Evolutionary conservation across 2,113 vertebrate species (phyloP).

Genomic region (Cyrtonyx montezumae): DNA sequence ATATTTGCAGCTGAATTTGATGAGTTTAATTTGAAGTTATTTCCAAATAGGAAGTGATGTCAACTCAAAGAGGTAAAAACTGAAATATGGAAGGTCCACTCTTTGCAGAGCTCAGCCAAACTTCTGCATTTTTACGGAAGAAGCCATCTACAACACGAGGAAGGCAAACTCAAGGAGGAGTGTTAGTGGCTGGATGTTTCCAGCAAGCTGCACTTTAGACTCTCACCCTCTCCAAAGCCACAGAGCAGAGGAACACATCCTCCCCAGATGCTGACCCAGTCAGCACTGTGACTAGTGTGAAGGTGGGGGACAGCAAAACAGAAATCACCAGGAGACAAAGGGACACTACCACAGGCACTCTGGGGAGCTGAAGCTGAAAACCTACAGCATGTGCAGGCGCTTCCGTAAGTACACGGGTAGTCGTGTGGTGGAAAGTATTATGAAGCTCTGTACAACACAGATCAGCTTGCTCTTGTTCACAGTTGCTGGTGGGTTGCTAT

Average conservation of each 20-base stretch:
- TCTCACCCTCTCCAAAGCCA: background rate
- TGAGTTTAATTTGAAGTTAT: background rate
- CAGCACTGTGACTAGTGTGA: background rate
- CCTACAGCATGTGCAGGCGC: background rate
- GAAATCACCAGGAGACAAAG: background rate
- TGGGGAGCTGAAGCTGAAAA: background rate
- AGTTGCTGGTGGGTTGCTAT: background rate
- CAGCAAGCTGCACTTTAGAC: background rate
- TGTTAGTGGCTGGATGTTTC: background rate
- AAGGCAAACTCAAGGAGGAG: background rate
- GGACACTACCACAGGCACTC: background rate
- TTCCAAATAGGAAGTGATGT: background rate
- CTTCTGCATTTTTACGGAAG: background rate
- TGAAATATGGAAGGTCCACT: background rate
- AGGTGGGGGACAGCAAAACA: background rate
- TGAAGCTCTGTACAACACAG: background rate
- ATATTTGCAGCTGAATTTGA: background rate
- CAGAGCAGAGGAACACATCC: rapidly evolving
- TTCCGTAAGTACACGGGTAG: background rate
- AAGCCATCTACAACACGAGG: background rate
- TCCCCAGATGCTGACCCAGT: background rate
- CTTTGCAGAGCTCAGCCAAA: rapidly evolving
- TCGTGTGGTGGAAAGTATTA: background rate
- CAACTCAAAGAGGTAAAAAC: background rate
- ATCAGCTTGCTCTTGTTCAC: background rate